Base-by-base conservation (phyloP, 2,113 vertebrate species). In the Blennius ocellaris region DNA sequence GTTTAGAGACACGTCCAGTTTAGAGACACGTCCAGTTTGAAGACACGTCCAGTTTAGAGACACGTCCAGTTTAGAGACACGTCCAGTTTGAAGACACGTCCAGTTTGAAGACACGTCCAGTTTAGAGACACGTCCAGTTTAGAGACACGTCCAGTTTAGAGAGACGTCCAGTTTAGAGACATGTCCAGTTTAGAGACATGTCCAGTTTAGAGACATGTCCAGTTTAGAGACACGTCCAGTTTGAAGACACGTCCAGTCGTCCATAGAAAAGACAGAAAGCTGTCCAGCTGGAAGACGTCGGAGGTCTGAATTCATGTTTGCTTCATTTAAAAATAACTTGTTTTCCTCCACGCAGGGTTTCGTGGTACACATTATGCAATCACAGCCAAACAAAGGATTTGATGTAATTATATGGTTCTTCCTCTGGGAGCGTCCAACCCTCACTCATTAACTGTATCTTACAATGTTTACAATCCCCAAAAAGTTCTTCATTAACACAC, bases 341-440 rank as follows among this genome's bases (percentile, higher is more conserved):
- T 43, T 38, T 40, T 60, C 41, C 40, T 61, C 12, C 12, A 6
- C 21, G 56, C 45, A 56, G 38, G 11, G 56, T 6, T 37, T 36
- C 52, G 40, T 47, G 48, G 40, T 17, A 1, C 10, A 5, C 39
- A 10, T 50, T 45, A 51, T 51, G 44, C 21, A 51, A 57, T 50
- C 40, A 11, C 3, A 48, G 36, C 9, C 57, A 69, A 64, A 50
- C 44, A 73, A 67, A 64, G n/a, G 39, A 52, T 59, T 49, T 54
- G 49, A 47, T 41, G 37, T 71, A 21, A 63, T 69, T n/a, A 21
- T n/a, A 21, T n/a, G 50, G 10, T 2, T 68, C 43, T 52, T 50
- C 52, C 12, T 48, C 10, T 8, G 43, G 12, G 1, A n/a, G 39
- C 48, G 17, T 37, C 15, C 38, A 45, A 59, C 8, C 0, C 0